Base-by-base conservation (phyloP, 2,888 invertebrate genomes). In the Nezara viridula region DNA sequence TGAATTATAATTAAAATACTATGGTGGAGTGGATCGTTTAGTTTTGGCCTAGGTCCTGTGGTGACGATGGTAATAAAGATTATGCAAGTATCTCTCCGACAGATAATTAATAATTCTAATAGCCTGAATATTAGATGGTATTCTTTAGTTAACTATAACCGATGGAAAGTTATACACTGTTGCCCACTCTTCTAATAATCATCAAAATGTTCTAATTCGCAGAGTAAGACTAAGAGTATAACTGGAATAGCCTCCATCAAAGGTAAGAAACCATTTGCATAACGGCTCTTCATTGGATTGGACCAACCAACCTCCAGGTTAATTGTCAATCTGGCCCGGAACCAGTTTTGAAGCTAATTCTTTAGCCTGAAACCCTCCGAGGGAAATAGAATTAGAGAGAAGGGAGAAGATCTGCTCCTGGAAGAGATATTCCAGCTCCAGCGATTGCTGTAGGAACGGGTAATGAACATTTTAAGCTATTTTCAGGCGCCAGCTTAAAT, bases 391-490 rank as follows among this genome's bases (percentile, higher is more conserved):
- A 77, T 40, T 77, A 77, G 77, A 77, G 77, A 6, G 24, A 24
- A 44, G 40, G 40, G 21, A 40, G 77, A 77, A 40, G 40, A 37
- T 37, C 40, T 77, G 24, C 77, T 73, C 77, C 40, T 77, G 77
- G 40, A 77, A 77, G 60, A 60, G 60, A 60, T 60, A 60, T 60
- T 60, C 60, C 60, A 60, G 16, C 27, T 16, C 27, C 27, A 27
- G 60, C 60, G 10, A 60, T 60, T 60, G 60, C 60, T 27, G 60
- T 60, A 60, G 60, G 60, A 12, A 60, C 60, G 60, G 40, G 37
- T 77, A 77, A 77, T 77, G 77, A 77, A 77, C 77, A 77, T 77
- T 77, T 44, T 40, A 77, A 44, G 40, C 40, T 77, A 77, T 77
- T 40, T 77, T 24, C 37, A 37, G 77, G 77, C 77, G 40, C 77